Percentiles rank a stretch among this genome's conserved stretches.
phyloP scores from a whole-genome alignment of 64 coral and sea anemone genomes.

The Montipora efflorescens region DNA sequence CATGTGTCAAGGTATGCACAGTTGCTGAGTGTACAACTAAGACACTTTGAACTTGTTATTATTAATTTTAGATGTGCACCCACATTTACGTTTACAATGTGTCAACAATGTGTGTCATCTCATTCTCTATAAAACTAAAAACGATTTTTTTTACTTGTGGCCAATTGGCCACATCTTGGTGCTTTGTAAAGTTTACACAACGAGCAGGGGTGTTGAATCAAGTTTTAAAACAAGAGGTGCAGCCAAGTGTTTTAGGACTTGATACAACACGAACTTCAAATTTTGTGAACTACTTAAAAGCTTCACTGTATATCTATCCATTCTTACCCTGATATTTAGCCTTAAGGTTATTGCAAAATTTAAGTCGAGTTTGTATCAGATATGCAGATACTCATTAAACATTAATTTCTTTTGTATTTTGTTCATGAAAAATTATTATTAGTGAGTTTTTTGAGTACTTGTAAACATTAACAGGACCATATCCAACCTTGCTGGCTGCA shows the following conservation, averaged over 20 bases:
- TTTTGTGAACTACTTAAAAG: background rate
- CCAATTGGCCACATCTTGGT: background rate
- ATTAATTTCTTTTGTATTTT: constrained; percentile 20
- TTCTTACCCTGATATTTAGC: constrained; percentile 10
- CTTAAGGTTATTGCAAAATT: background rate
- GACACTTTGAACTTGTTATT: background rate
- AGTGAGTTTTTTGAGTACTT: background rate
- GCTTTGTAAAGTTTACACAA: constrained; percentile 2
- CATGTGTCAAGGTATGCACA: constrained; percentile 42
- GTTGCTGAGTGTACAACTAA: background rate
- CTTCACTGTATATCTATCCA: constrained; percentile 1
- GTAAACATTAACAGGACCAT: background rate
- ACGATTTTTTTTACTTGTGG: background rate
- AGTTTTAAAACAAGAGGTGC: background rate
- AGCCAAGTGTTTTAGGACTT: constrained; percentile 6
- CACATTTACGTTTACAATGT: background rate
- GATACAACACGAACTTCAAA: background rate
- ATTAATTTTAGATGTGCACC: background rate
- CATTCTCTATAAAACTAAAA: background rate
- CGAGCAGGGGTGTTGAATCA: background rate
- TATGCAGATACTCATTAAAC: background rate
- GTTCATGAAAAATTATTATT: background rate
- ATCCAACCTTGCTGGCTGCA: background rate
- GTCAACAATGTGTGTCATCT: background rate
- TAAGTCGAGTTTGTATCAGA: background rate